These are phyloP conservation scores for Torymus texanus DNA, from an alignment of 2,888 invertebrate species.

Conservation along the genomic window DNA sequence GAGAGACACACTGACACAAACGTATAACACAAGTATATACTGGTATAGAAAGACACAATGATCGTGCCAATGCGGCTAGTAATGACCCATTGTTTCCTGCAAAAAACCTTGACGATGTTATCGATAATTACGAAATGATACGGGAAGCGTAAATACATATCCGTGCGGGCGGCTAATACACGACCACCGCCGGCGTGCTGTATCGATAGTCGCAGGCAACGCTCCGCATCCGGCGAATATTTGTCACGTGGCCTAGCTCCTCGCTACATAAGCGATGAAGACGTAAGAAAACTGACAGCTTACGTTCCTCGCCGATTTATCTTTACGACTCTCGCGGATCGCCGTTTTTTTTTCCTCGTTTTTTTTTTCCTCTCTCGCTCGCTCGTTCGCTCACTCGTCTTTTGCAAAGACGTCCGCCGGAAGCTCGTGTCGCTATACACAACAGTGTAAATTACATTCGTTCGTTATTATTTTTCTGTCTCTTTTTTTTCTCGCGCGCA, in stretches of 20 bases:
- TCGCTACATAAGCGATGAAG: conserved; percentile 9
- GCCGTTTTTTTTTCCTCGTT: conserved; percentile 3
- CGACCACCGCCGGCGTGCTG: conserved; percentile 64
- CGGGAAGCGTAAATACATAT: conserved; percentile 74
- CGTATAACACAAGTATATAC: conserved; percentile 7
- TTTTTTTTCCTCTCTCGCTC: background rate
- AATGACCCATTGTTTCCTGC: conserved; percentile 74
- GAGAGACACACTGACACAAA: conserved; percentile 29
- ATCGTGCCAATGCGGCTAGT: conserved; percentile 63
- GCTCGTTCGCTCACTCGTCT: conserved; percentile 6
- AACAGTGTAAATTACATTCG: conserved; percentile 40
- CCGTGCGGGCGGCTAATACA: conserved; percentile 65
- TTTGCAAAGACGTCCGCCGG: conserved; percentile 40
- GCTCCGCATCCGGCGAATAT: conserved; percentile 69
- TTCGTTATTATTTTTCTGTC: conserved; percentile 41
- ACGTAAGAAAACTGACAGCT: conserved; percentile 45
- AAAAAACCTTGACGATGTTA: conserved; percentile 74
- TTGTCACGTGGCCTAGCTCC: conserved; percentile 64
- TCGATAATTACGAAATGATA: conserved; percentile 75
- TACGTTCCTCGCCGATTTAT: conserved; percentile 41
- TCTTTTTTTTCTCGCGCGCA: background rate
- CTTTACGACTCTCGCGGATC: conserved; percentile 35
- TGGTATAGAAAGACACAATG: conserved; percentile 20
- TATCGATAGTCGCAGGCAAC: conserved; percentile 69
- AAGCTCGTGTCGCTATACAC: conserved; percentile 12